These are phyloP conservation scores for Itoplectis maculator DNA, from an alignment of 2,888 invertebrate genomes.

Conservation along the genomic window DNA sequence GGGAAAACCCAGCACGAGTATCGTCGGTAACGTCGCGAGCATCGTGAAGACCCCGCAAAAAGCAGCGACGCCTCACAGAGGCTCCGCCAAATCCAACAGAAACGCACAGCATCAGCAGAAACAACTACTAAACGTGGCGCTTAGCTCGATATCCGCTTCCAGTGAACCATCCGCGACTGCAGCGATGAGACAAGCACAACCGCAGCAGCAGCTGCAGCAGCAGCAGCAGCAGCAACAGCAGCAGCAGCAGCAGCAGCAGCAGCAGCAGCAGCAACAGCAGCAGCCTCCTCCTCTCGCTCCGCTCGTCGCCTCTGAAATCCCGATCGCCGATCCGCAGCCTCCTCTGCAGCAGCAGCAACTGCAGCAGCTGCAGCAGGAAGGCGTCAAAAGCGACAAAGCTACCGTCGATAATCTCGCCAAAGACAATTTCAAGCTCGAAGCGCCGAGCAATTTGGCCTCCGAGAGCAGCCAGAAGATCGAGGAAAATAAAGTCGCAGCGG, in stretches of 20 bases:
- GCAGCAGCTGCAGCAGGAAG: constrained; percentile 6
- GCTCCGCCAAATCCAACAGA: constrained; percentile 55
- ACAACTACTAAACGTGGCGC: constrained; percentile 74
- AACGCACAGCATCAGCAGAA: constrained; percentile 68
- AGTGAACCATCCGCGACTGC: constrained; percentile 38
- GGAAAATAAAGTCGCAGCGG: constrained; percentile 78
- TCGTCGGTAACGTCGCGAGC: constrained; percentile 67
- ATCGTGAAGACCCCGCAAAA: constrained; percentile 56
- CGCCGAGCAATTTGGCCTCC: constrained; percentile 58
- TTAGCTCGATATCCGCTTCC: constrained; percentile 65
- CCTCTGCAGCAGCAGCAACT: too few species aligned
- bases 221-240: too few species aligned
- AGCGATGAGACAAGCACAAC: not conserved
- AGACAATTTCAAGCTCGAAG: constrained; percentile 66
- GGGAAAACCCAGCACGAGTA: constrained; percentile 44
- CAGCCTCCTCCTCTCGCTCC: constrained; percentile 39
- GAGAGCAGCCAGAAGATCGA: constrained; percentile 74
- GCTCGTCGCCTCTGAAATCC: constrained; percentile 71
- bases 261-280: too few species aligned
- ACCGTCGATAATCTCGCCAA: constrained; percentile 66
- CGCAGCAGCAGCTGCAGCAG: too few species aligned
- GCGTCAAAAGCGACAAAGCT: constrained; percentile 47
- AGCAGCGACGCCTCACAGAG: constrained; percentile 50
- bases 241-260: too few species aligned
- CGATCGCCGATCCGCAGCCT: too few species aligned